These are phyloP conservation scores for Eupristina koningsbergeri DNA, from an alignment of 1,140 invertebrate species.

Conservation along the genomic window DNA sequence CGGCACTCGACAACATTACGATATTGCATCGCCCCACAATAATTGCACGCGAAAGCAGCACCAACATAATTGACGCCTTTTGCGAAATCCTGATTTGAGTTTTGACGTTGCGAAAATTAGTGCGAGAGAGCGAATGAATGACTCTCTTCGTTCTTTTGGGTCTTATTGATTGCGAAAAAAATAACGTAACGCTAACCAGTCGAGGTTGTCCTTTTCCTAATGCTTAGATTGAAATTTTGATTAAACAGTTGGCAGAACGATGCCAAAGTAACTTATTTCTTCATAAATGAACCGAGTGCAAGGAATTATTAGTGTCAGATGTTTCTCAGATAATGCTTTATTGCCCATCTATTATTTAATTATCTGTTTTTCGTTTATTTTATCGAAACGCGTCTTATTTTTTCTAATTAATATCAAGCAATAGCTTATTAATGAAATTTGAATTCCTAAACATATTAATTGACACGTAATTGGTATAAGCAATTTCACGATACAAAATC, in stretches of 20 bases:
- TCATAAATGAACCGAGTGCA: neutral
- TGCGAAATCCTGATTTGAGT: neutral
- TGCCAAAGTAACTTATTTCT: neutral
- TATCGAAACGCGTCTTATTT: too few species aligned
- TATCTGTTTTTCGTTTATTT: too few species aligned
- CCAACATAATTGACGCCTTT: conserved; percentile 9
- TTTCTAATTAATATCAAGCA: too few species aligned
- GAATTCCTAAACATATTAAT: too few species aligned
- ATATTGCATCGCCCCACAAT: conserved; percentile 9
- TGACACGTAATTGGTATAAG: too few species aligned
- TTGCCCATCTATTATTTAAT: neutral
- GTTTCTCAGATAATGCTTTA: neutral
- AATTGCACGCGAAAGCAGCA: neutral
- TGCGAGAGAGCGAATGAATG: neutral
- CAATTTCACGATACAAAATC: too few species aligned
- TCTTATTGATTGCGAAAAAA: conserved; percentile 2
- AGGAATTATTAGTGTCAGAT: too few species aligned
- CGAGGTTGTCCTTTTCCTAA: neutral
- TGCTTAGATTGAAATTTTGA: neutral
- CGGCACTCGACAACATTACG: conserved; percentile 36
- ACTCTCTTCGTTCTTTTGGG: neutral
- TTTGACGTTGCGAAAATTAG: conserved; percentile 5
- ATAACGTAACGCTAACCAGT: neutral
- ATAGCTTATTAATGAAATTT: too few species aligned
- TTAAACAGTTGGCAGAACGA: neutral